Conservation (phyloP, 1,140 invertebrate genomes). For the Orchestia grillus region DNA sequence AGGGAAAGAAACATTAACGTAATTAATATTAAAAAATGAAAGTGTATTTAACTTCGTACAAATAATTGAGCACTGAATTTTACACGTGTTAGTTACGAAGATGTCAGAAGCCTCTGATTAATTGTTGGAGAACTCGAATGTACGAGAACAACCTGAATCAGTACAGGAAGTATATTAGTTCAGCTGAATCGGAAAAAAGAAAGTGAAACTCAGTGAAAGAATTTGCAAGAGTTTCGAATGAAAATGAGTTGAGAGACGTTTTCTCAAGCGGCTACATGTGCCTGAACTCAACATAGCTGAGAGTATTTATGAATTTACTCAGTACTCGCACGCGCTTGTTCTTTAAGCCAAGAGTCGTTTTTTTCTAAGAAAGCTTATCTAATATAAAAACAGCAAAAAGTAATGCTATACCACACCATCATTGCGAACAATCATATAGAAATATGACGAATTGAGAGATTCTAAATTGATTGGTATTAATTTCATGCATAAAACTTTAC, state of each 20-base stretch:
- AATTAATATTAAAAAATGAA: neutral
- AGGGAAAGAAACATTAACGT: too few relatives aligned
- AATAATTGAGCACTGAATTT: neutral
- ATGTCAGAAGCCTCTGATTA: neutral
- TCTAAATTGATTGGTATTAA: too few relatives aligned
- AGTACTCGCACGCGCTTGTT: neutral
- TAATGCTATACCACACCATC: too few relatives aligned
- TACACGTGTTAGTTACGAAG: neutral
- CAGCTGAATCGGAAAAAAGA: neutral
- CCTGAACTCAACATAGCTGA: neutral
- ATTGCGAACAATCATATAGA: too few relatives aligned
- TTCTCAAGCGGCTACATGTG: neutral
- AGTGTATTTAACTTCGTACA: neutral
- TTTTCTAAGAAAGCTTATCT: too few relatives aligned
- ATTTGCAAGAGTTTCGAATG: neutral
- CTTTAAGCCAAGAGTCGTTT: too few relatives aligned
- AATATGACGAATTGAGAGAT: too few relatives aligned
- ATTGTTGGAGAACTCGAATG: neutral
- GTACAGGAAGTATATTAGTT: neutral
- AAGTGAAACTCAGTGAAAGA: too few relatives aligned
- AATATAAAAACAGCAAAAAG: too few relatives aligned
- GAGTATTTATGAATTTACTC: neutral
- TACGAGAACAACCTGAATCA: neutral
- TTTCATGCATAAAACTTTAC: too few relatives aligned
- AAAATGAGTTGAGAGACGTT: neutral